These are phyloP conservation scores for Drosophila erecta DNA, from an alignment of 1,140 invertebrate species.

Conservation along the genomic window DNA sequence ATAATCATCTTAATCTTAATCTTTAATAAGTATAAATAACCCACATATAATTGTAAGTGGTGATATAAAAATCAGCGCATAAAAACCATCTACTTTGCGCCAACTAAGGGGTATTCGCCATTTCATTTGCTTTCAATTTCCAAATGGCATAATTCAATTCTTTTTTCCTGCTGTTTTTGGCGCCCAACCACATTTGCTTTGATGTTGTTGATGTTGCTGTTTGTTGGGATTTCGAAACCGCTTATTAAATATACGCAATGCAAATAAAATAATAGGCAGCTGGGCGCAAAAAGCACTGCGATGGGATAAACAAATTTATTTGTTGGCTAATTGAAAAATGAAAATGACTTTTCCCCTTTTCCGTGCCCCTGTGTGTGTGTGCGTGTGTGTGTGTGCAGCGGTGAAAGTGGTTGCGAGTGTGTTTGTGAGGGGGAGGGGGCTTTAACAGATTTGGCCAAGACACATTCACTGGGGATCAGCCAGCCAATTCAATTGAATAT, in stretches of 20 bases:
- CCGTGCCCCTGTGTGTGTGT: constrained; percentile 6
- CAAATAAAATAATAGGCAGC: constrained; percentile 44
- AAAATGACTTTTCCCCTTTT: constrained; percentile 31
- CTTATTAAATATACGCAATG: constrained; percentile 65
- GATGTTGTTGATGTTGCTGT: constrained; percentile 59
- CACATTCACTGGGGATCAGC: background rate
- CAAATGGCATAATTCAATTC: background rate
- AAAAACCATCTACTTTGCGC: background rate
- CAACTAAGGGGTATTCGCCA: constrained; percentile 8
- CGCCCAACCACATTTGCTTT: constrained; percentile 41
- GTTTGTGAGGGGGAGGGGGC: background rate
- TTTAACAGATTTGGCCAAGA: constrained; percentile 2
- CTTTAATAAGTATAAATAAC: too few relatives aligned
- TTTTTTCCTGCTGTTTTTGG: constrained; percentile 2
- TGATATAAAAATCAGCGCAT: too few relatives aligned
- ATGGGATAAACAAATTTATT: constrained; percentile 50
- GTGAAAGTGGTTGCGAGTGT: constrained; percentile 20
- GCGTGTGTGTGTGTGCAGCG: constrained; percentile 20
- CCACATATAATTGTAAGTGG: too few relatives aligned
- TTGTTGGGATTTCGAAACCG: constrained; percentile 55
- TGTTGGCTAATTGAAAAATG: constrained; percentile 58
- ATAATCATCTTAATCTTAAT: too few relatives aligned
- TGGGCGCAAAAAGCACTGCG: constrained; percentile 16
- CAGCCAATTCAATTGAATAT: background rate
- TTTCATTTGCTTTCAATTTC: background rate